A percentile compares a stretch with the other conserved stretches of the same genome.
Evolutionary conservation across 2,888 invertebrate genomes (phyloP).

Genomic region (Gisinianus flammeolus): DNA sequence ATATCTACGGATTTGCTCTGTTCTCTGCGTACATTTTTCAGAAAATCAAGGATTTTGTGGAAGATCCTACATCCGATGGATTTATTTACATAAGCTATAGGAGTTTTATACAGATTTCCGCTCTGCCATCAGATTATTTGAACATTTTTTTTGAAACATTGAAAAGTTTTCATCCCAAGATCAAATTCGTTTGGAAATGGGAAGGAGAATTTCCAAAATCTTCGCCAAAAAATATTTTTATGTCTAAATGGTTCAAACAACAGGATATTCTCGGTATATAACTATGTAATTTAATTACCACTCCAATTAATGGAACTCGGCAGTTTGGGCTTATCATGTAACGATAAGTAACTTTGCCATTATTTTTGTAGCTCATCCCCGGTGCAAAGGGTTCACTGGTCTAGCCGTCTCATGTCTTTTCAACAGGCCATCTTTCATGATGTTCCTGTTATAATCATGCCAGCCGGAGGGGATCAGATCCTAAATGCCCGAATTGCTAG

Average conservation of each 20-base stretch:
- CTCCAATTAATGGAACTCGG: not conserved
- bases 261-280: constrained; percentile 19
- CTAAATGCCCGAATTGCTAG: constrained; percentile 70
- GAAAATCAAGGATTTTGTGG: constrained; percentile 2
- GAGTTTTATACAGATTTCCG: not conserved
- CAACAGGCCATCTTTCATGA: constrained; percentile 18
- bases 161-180: not conserved
- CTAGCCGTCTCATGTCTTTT: constrained; percentile 5
- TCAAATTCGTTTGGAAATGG: constrained; percentile 21
- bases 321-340: not conserved
- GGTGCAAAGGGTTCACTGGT: constrained; percentile 61
- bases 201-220: not conserved
- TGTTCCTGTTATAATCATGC: constrained; percentile 13
- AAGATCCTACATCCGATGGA: not conserved
- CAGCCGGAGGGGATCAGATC: not conserved
- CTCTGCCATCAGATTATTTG: not conserved
- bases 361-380: constrained; percentile 72
- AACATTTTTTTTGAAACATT: not conserved
- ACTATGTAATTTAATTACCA: not conserved
- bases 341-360: constrained; percentile 44
- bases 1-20: no score
- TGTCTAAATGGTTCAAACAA: constrained; percentile 20
- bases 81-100: constrained; percentile 29
- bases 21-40: no score
- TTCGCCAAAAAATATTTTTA: constrained; percentile 52